Percentiles rank a stretch among this genome's conserved stretches.
phyloP scores from a whole-genome alignment of 2,797 vertebrate species.

The Gallinago solitaria region DNA sequence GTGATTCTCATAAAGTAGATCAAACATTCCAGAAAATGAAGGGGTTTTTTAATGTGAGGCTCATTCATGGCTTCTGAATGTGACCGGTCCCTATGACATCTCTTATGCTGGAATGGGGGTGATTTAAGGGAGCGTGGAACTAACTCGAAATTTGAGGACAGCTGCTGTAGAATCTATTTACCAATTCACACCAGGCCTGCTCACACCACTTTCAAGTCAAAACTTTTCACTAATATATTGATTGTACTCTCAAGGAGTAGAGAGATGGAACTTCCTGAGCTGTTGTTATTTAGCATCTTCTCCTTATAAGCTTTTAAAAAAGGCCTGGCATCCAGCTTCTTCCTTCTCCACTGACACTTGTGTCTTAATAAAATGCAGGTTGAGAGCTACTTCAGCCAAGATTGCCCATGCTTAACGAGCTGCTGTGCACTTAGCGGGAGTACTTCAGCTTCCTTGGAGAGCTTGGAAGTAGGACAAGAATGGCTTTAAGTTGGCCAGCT shows the following conservation, averaged over 20 bases:
- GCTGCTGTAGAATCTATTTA: not conserved
- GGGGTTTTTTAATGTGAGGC: not conserved
- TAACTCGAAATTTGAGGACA: not conserved
- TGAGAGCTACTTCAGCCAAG: not conserved
- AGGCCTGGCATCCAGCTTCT: not conserved
- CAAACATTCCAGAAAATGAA: no score
- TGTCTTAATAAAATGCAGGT: not conserved
- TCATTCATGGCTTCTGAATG: not conserved
- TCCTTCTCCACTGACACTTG: not conserved
- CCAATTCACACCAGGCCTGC: fast-evolving
- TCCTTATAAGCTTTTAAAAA: not conserved
- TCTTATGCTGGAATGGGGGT: not conserved
- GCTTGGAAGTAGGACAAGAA: constrained; percentile 2
- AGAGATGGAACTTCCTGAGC: not conserved
- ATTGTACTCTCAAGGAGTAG: not conserved
- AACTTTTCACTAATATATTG: not conserved
- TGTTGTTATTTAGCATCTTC: not conserved
- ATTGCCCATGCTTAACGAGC: not conserved
- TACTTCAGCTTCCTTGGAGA: not conserved
- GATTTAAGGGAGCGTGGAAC: not conserved
- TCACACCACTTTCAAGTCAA: not conserved
- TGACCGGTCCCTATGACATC: not conserved
- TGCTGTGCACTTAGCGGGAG: not conserved
- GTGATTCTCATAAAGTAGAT: not conserved
- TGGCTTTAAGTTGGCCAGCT: not conserved